A percentile compares a stretch with the other conserved stretches of the same genome.
phyloP scores from a whole-genome alignment of 2,888 invertebrate species.

The Taphrorychus bicolor region DNA sequence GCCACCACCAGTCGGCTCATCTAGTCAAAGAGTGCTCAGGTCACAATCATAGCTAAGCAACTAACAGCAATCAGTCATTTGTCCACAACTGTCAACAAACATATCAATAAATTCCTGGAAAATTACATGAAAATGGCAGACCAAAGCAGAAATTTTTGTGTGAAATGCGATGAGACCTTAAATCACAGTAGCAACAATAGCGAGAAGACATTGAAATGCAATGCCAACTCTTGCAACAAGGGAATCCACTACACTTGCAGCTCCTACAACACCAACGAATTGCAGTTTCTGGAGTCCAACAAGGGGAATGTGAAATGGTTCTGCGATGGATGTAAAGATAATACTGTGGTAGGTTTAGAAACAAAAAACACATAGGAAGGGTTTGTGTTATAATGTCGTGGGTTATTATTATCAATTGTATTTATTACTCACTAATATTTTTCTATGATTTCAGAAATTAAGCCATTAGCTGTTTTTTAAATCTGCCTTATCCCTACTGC shows the following conservation, averaged over 20 bases:
- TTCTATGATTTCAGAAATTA: conserved; percentile 26
- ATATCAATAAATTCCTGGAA: background rate
- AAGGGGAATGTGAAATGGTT: conserved; percentile 49
- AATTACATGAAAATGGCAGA: conserved; percentile 42
- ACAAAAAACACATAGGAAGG: too few species aligned
- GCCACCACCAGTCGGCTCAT: too few species aligned
- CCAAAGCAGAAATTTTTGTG: conserved; percentile 49
- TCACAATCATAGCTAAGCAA: conserved; percentile 2
- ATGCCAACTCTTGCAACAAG: conserved; percentile 45
- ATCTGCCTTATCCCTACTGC: too few species aligned
- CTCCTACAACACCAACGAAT: conserved; percentile 45
- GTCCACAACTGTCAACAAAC: conserved; percentile 3
- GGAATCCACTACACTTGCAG: conserved; percentile 48
- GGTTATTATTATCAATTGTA: background rate
- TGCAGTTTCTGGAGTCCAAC: conserved; percentile 47
- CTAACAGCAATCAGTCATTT: conserved; percentile 14
- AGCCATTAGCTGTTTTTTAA: too few species aligned
- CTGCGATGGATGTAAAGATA: conserved; percentile 45
- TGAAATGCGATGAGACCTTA: conserved; percentile 47
- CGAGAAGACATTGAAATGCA: conserved; percentile 47
- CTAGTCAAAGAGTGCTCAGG: too few species aligned
- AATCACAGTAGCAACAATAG: conserved; percentile 25
- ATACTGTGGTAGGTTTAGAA: conserved; percentile 10
- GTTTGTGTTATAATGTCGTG: too few species aligned
- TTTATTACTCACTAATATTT: background rate